Base-by-base conservation (phyloP, 2,797 vertebrate genomes). In the Smutsia temminckii region DNA sequence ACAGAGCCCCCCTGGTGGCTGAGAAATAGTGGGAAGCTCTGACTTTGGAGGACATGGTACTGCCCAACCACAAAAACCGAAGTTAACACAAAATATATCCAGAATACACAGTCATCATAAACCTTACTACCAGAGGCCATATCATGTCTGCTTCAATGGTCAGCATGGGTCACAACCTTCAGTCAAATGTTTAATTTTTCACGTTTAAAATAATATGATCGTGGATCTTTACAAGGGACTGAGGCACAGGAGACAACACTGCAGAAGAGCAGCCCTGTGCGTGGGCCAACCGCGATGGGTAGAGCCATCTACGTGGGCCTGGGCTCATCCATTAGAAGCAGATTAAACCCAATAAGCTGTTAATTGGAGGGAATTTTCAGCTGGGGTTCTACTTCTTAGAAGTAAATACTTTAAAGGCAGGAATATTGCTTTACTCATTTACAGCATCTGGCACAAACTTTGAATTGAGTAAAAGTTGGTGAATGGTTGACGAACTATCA, bases 221-320 rank as follows among this genome's bases (percentile, higher is more conserved):
- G 0, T 12, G 7, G 20, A 32, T 42, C 53, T 66, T 57, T 37
- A 32, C 8, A 16, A 17, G 2, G 42, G 20, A 53, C 81, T 8
- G 40, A 57, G 29, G 6, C 42, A 34, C 59, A 51, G 6, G 12
- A 11, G 46, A 46, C 46, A 11, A 46, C 46, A 10, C 46, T 46
- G 46, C 46, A 46, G 46, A 46, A 46, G 46, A 46, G 46, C 11
- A 2, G 46, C 11, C 46, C 46, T 46, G 46, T 46, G 46, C 11
- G 0, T 23, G 0, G 61, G 34, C 7, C 8, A 0, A 4, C 29
- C 7, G 1, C 5, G 37, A 21, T 0, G 14, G 18, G 34, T 0
- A 29, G 14, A 5, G 10, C 4, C 6, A 0, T 3, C 46, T 40
- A 2, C 17, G 0, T 0, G 16, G 0, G 0, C 37, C 7, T 17